A percentile compares a stretch with the other conserved stretches of the same genome.
Evolutionary conservation across 2,113 vertebrate genomes (phyloP).

Genomic region (Numenius arquata): DNA sequence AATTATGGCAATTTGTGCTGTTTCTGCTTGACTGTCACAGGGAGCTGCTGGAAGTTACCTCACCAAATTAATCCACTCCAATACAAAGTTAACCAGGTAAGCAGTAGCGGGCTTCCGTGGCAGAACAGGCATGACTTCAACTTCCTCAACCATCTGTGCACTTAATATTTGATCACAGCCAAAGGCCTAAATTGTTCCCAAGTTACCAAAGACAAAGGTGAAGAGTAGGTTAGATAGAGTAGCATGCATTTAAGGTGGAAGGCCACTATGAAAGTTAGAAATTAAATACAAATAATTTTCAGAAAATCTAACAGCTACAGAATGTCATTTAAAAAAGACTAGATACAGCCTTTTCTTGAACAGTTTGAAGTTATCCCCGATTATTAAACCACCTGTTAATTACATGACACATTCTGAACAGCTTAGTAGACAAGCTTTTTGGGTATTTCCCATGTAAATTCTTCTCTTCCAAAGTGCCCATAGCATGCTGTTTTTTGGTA

Average conservation of each 20-base stretch:
- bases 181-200: neutral
- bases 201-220: neutral
- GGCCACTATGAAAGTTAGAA: neutral
- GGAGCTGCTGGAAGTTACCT: neutral
- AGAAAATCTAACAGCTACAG: neutral
- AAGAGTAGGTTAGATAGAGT: neutral
- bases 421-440: slow-evolving; percentile 84
- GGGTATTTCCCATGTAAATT: slow-evolving; percentile 85
- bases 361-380: neutral
- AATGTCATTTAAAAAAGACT: neutral
- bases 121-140: neutral
- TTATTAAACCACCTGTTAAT: neutral
- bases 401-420: neutral
- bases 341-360: neutral
- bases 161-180: neutral
- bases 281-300: neutral
- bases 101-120: neutral
- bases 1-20: neutral
- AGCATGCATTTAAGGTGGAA: neutral
- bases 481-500: slow-evolving; percentile 85
- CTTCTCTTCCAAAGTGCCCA: slow-evolving; percentile 85
- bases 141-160: neutral
- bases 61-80: neutral
- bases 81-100: neutral
- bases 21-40: neutral